phyloP scores from a whole-genome alignment of 2,888 invertebrate species.

The Ditula angustiorana region DNA sequence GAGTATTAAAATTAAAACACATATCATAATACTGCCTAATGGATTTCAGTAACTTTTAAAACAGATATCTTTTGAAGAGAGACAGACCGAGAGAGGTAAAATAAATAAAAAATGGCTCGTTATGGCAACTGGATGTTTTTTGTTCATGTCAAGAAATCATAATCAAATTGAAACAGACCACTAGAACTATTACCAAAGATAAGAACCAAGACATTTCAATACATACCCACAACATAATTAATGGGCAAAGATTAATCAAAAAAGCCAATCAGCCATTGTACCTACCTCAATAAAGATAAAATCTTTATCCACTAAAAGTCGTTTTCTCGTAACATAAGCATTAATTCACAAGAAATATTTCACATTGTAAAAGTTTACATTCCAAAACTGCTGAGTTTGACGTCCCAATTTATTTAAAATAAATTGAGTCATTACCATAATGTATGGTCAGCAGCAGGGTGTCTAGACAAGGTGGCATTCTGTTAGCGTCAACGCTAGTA shows the following conservation, averaged over 20 bases:
- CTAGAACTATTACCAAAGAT: too few relatives aligned
- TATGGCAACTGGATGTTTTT: too few relatives aligned
- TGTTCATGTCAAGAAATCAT: too few relatives aligned
- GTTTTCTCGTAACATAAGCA: slow-evolving; percentile 14
- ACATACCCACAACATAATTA: not conserved
- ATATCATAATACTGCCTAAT: too few relatives aligned
- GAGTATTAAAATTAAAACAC: too few relatives aligned
- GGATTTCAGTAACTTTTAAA: too few relatives aligned
- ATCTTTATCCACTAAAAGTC: slow-evolving; percentile 22
- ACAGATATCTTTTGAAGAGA: too few relatives aligned
- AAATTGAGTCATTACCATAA: not conserved
- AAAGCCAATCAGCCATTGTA: not conserved
- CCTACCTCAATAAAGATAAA: slow-evolving; percentile 6
- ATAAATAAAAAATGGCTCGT: too few relatives aligned
- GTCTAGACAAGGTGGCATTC: too few relatives aligned
- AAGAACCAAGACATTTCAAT: not conserved
- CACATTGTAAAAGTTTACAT: not conserved
- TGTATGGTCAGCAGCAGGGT: not conserved
- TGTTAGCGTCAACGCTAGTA: too few relatives aligned
- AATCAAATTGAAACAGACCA: too few relatives aligned
- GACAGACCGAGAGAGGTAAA: too few relatives aligned
- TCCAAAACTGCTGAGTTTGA: not conserved
- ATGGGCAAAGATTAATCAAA: not conserved
- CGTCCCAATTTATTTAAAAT: not conserved
- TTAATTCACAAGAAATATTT: not conserved